Conservation (phyloP, 1,140 invertebrate genomes). For the Apis dorsata region DNA sequence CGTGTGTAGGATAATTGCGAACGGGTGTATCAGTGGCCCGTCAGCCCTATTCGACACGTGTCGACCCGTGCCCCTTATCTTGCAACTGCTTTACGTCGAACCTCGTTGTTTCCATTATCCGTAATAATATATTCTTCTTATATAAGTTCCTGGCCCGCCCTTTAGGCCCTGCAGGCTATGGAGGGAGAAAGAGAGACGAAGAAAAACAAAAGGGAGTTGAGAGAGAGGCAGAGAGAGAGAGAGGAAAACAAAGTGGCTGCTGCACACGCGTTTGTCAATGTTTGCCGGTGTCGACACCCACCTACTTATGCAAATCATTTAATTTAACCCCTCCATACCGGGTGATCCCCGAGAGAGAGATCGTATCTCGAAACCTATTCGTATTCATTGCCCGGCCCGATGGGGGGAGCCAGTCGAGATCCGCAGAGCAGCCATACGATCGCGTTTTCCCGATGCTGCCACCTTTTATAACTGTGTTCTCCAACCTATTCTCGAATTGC, state of each 20-base stretch:
- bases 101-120: slow-evolving; percentile 73
- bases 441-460: slow-evolving; percentile 57
- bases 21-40: slow-evolving; percentile 77
- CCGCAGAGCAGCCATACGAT: slow-evolving; percentile 72
- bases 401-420: slow-evolving; percentile 59
- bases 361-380: slow-evolving; percentile 80
- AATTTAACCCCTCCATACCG: slow-evolving; percentile 77
- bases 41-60: slow-evolving; percentile 77
- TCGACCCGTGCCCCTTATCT: slow-evolving; percentile 76
- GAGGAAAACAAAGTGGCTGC: slow-evolving; percentile 56
- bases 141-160: slow-evolving; percentile 57
- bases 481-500: no score
- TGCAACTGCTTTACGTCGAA: slow-evolving; percentile 64
- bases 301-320: slow-evolving; percentile 82
- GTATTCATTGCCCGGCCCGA: slow-evolving; percentile 79
- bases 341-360: slow-evolving; percentile 72
- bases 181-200: no score
- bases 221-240: slow-evolving; percentile 2
- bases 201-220: not conserved
- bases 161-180: slow-evolving; percentile 18
- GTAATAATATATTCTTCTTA: slow-evolving; percentile 79
- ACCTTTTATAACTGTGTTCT: slow-evolving; percentile 31
- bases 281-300: slow-evolving; percentile 81
- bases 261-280: slow-evolving; percentile 79
- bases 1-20: slow-evolving; percentile 73